A percentile compares a stretch with the other conserved stretches of the same genome.
Evolutionary conservation across 2,888 invertebrate genomes (phyloP).

Genomic region (Drosophila neotestacea): DNA sequence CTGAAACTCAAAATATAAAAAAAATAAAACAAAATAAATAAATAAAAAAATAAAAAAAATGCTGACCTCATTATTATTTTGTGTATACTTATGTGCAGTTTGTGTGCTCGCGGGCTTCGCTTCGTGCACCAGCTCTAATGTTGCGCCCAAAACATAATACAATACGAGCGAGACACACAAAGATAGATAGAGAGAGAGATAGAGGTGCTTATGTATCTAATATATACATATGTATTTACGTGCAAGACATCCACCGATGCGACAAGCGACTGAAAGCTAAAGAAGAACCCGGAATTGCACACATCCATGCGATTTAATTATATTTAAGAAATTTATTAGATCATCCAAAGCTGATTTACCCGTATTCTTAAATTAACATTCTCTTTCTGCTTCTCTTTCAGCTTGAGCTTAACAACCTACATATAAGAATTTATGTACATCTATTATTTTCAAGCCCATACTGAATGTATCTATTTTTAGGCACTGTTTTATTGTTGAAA

Average conservation of each 20-base stretch:
- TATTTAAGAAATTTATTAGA: conserved; percentile 12
- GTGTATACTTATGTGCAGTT: conserved; percentile 56
- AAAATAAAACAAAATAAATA: conserved; percentile 54
- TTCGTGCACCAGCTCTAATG: conserved; percentile 72
- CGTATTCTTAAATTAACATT: neutral
- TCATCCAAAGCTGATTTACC: conserved; percentile 5
- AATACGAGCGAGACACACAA: conserved; percentile 19
- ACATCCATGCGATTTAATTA: conserved; percentile 15
- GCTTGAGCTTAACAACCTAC: neutral
- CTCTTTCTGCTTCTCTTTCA: neutral
- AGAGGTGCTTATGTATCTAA: conserved; percentile 43
- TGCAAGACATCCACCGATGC: conserved; percentile 29
- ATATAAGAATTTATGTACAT: neutral
- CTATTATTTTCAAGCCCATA: too few relatives aligned
- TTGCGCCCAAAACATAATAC: conserved; percentile 63
- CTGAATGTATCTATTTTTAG: too few relatives aligned
- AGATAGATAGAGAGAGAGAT: neutral
- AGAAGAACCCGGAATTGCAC: conserved; percentile 40
- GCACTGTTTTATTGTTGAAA: too few relatives aligned
- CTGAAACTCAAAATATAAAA: conserved; percentile 52
- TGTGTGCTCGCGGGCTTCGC: conserved; percentile 53
- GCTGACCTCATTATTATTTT: conserved; percentile 79
- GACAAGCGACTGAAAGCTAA: conserved; percentile 14
- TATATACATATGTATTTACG: conserved; percentile 31
- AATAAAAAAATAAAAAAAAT: conserved; percentile 50